Percentiles rank a stretch among this genome's conserved stretches.
Conservation (phyloP, 2,113 vertebrate species). For the Anhinga rufa region DNA sequence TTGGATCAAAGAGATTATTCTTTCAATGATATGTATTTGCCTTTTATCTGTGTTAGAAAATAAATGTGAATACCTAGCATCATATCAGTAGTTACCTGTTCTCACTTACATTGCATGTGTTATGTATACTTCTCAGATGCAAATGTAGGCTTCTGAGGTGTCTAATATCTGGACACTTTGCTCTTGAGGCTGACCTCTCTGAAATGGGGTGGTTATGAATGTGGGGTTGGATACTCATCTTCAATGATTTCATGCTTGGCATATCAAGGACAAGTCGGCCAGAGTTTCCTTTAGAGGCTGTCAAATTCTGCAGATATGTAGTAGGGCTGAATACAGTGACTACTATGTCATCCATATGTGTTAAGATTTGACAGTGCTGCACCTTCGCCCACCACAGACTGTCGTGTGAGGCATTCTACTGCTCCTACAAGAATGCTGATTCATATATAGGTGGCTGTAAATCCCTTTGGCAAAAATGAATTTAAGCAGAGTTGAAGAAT, state of each 20-base stretch:
- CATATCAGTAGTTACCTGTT: neutral
- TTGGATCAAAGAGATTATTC: neutral
- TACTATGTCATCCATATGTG: neutral
- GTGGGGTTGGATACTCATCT: neutral
- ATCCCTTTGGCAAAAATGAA: neutral
- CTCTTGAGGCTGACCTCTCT: neutral
- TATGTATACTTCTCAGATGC: neutral
- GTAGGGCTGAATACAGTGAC: neutral
- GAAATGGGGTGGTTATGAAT: neutral
- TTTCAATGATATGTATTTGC: neutral
- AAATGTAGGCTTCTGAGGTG: neutral
- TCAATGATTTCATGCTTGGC: neutral
- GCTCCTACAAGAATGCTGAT: neutral
- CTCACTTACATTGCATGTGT: neutral
- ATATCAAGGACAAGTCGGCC: rapidly evolving
- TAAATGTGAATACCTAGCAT: neutral
- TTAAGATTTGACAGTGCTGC: neutral
- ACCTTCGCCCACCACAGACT: neutral
- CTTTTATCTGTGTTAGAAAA: neutral
- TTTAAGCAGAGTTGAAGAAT: neutral
- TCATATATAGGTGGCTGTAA: neutral
- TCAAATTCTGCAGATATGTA: neutral
- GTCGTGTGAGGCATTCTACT: neutral
- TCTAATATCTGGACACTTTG: neutral
- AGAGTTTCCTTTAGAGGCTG: neutral